These are phyloP conservation scores for Drosophila athabasca DNA, from an alignment of 1,140 invertebrate species.

Conservation along the genomic window DNA sequence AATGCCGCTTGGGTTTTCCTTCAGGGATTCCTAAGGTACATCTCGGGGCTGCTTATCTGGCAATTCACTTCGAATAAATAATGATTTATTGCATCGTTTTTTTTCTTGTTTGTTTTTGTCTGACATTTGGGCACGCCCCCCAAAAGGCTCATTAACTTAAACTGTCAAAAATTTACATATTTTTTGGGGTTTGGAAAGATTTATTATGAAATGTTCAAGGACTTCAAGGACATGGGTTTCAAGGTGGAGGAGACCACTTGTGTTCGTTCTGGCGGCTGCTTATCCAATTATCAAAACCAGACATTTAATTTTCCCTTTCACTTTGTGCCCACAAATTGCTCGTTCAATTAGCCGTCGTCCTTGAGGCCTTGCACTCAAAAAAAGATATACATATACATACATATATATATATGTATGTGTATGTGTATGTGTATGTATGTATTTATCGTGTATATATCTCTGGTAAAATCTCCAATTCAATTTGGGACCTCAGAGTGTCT, in stretches of 20 bases:
- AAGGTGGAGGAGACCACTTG: conserved; percentile 11
- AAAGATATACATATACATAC: neutral
- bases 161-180: conserved; percentile 78
- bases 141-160: conserved; percentile 69
- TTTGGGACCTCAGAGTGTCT: conserved; percentile 32
- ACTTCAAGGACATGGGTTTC: conserved; percentile 6
- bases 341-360: conserved; percentile 60
- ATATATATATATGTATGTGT: neutral
- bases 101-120: conserved; percentile 13
- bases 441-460: neutral
- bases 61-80: conserved; percentile 73
- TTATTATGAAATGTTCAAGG: conserved; percentile 51
- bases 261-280: conserved; percentile 39
- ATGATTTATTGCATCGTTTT: conserved; percentile 65
- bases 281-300: conserved; percentile 60
- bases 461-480: conserved; percentile 42
- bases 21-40: too few relatives aligned
- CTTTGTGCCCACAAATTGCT: conserved; percentile 32
- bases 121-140: conserved; percentile 34
- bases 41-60: conserved; percentile 38
- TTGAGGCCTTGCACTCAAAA: conserved; percentile 50
- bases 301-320: conserved; percentile 69
- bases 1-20: too few relatives aligned
- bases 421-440: neutral
- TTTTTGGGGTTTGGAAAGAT: conserved; percentile 50